Percentiles rank a stretch among this genome's conserved stretches.
These are phyloP conservation scores for Neotoxoptera formosana DNA, from an alignment of 1,140 invertebrate genomes.

Conservation along the genomic window DNA sequence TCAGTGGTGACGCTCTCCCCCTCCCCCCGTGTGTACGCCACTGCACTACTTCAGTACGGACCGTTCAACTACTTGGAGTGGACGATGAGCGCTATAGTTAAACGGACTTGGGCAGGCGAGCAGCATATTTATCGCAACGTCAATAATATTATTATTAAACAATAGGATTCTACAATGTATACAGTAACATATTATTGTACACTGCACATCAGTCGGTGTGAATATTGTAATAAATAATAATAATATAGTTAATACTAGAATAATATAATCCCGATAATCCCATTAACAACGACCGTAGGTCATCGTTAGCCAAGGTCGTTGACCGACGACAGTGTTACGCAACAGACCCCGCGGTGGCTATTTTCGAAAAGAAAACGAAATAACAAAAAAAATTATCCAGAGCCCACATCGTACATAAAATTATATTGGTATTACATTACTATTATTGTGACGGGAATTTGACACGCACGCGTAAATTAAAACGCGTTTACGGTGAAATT, in stretches of 20 bases:
- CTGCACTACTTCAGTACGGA: too few species aligned
- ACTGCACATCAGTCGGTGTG: background rate
- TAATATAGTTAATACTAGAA: background rate
- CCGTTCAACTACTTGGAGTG: too few species aligned
- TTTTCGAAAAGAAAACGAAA: background rate
- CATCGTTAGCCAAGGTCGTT: background rate
- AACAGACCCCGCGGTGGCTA: background rate
- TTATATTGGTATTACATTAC: background rate
- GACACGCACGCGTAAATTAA: conserved; percentile 32
- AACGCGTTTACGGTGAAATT: conserved; percentile 32
- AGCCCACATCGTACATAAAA: background rate
- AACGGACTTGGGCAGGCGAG: too few species aligned
- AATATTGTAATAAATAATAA: background rate
- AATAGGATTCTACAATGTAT: background rate
- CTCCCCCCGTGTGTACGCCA: too few species aligned
- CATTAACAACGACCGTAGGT: background rate
- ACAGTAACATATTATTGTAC: background rate
- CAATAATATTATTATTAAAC: background rate
- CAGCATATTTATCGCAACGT: background rate
- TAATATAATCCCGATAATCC: background rate
- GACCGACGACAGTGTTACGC: background rate
- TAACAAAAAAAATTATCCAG: background rate
- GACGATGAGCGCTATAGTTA: too few species aligned
- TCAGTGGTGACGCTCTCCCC: too few species aligned
- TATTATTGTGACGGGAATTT: conserved; percentile 18